These are phyloP conservation scores for Percina caprodes DNA, from an alignment of 2,113 vertebrate genomes.

Conservation along the genomic window DNA sequence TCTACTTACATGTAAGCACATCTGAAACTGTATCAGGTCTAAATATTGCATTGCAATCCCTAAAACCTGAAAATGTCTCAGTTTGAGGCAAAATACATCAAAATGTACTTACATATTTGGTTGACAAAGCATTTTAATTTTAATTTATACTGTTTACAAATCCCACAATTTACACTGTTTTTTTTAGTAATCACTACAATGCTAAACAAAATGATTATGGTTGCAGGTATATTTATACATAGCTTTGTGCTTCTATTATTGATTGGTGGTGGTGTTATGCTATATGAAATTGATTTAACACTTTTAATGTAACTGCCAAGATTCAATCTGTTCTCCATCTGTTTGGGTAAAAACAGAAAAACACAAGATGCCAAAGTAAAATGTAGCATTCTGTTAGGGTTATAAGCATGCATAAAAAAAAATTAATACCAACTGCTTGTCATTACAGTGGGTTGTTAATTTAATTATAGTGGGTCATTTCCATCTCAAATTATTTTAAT, in stretches of 20 bases:
- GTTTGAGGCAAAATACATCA: background rate
- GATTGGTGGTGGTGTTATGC: background rate
- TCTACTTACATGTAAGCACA: background rate
- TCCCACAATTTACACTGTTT: too few relatives aligned
- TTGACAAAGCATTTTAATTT: background rate
- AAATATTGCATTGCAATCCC: background rate
- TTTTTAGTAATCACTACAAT: too few relatives aligned
- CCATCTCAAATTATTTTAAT: background rate
- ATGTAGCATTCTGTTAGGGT: background rate
- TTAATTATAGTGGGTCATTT: background rate
- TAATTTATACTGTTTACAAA: too few relatives aligned
- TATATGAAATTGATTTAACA: constrained; percentile 6
- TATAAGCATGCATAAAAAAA: constrained; percentile 2
- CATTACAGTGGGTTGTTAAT: background rate
- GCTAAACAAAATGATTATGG: background rate
- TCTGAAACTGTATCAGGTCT: background rate
- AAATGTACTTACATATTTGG: background rate
- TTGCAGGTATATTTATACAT: constrained; percentile 13
- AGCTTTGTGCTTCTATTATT: background rate
- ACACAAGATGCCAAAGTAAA: constrained; percentile 5
- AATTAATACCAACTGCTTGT: background rate
- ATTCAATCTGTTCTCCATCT: constrained; percentile 35
- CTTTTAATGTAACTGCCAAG: constrained; percentile 15
- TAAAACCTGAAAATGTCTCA: background rate
- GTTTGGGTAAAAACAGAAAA: background rate